A percentile compares a stretch with the other conserved stretches of the same genome.
Evolutionary conservation across 2,113 vertebrate species (phyloP).

Genomic region (Psettodes erumei): DNA sequence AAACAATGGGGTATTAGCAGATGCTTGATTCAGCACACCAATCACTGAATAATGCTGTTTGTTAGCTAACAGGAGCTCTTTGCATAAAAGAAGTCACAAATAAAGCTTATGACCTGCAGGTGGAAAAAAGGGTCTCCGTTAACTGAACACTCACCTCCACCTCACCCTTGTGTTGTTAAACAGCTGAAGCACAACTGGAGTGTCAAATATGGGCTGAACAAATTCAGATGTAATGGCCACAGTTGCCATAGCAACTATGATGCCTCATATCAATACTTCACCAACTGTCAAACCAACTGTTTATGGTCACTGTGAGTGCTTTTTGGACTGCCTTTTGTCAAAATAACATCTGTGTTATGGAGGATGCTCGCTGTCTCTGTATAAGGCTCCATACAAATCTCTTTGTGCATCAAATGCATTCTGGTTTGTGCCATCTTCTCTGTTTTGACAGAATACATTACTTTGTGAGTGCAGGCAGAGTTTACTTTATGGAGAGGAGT

Average conservation of each 20-base stretch:
- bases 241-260: slow-evolving; percentile 6
- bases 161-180: slow-evolving; percentile 7
- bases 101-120: slow-evolving; percentile 14
- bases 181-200: slow-evolving; percentile 12
- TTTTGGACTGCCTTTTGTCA: neutral
- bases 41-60: neutral
- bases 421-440: neutral
- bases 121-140: neutral
- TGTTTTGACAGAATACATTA: slow-evolving; percentile 2
- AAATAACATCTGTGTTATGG: neutral
- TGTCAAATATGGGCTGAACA: slow-evolving; percentile 20
- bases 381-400: neutral
- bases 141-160: slow-evolving; percentile 11
- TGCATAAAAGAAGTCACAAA: slow-evolving; percentile 4
- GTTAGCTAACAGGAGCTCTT: neutral
- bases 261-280: slow-evolving; percentile 41
- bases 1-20: neutral
- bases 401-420: slow-evolving; percentile 2
- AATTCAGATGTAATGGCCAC: slow-evolving; percentile 25
- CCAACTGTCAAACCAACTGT: slow-evolving; percentile 19
- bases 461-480: neutral
- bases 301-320: neutral
- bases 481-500: slow-evolving; percentile 5
- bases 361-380: neutral
- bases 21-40: neutral